These are phyloP conservation scores for Monopterus albus DNA, from an alignment of 2,113 vertebrate genomes.

Conservation along the genomic window DNA sequence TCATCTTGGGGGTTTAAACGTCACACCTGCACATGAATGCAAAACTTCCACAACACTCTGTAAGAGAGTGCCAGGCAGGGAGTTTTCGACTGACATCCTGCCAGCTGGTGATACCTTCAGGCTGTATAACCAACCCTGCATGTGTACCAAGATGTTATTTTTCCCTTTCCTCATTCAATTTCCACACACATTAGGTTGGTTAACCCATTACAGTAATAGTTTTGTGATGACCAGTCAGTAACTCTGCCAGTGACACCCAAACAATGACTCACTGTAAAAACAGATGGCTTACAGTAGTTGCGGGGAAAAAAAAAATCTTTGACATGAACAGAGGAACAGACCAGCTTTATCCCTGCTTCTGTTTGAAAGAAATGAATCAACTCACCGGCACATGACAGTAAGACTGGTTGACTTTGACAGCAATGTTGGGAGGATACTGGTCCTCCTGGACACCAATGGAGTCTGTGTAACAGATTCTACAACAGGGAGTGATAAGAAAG, in stretches of 20 bases:
- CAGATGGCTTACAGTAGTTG: neutral
- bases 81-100: too few species aligned
- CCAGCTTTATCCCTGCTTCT: neutral
- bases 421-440: conserved; percentile 98
- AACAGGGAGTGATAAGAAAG: conserved; percentile 35
- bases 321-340: neutral
- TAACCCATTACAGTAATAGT: neutral
- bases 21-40: too few species aligned
- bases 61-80: too few species aligned
- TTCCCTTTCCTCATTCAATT: neutral
- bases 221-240: neutral
- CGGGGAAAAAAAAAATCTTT: neutral
- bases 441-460: conserved; percentile 95
- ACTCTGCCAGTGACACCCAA: neutral
- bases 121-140: neutral
- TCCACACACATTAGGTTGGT: neutral
- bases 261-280: neutral
- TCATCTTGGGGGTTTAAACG: too few species aligned
- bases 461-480: conserved; percentile 97
- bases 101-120: neutral
- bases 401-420: conserved; percentile 97
- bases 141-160: too few species aligned
- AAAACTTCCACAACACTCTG: too few species aligned
- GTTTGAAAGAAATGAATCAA: neutral
- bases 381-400: conserved; percentile 98